Evolutionary conservation across 1,140 invertebrate species (phyloP), one percentile per base, ranked within the genome.

Genomic region (Asbolus verrucosus): DNA sequence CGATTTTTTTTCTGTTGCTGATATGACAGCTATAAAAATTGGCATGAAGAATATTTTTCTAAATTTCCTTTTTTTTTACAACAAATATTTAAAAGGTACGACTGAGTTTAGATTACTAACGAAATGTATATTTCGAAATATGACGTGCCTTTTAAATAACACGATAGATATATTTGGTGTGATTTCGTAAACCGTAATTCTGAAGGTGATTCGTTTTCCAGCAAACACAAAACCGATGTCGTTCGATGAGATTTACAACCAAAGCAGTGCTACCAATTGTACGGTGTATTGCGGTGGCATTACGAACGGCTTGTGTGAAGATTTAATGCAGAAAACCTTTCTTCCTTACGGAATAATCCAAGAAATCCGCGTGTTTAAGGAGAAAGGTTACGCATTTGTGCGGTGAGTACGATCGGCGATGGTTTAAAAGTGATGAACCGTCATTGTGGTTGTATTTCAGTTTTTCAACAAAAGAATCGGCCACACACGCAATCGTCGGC

Each of bases 371-470:
- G 95, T 98, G 67, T 99, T 99, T 86, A 98, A 98, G 84, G 96
- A 98, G 79, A 99, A 99, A 84, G 98, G 98, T 69, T 99, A 98
- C 84, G 96, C 97, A 75, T 99, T 99, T 84, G 94, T 99, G 59
- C 85, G 88, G 88, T 90, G 79, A 76, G 33, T 63, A 21, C 11
- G 2, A n/a, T 4, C 33, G 33, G 2, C 6, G 2, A 5, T 36
- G 6, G 6, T 2, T 11, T 4, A 36, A 2, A 36, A 36, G 6
- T 3, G 11, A 4, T 36, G n/a, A 36, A 6, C 15, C n/a, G 13
- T n/a, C 33, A 8, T 86, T 33, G 24, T 50, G n/a, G n/a, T n/a
- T n/a, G n/a, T 69, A 71, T 77, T 77, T 6, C 82, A 98, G 97
- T 82, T 99, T 98, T 84, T 92, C 93, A 24, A 95, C 93, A 70